Conservation (phyloP, 2,797 vertebrate species). For the Anas bahamensis region DNA sequence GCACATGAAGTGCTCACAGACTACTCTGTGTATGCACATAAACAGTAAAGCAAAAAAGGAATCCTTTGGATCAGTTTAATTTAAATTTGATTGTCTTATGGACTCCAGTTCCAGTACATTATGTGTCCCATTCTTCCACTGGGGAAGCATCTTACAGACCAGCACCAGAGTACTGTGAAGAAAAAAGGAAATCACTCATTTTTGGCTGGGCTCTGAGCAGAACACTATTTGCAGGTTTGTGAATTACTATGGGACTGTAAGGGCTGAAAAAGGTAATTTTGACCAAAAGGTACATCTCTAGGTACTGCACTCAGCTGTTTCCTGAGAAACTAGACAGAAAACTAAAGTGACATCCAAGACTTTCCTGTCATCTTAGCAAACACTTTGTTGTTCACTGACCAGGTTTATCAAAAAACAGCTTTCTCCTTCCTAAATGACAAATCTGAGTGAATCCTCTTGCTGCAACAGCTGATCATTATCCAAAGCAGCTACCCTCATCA, state of each 20-base stretch:
- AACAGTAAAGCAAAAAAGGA: not conserved
- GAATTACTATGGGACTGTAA: conserved; percentile 3
- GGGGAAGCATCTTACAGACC: not conserved
- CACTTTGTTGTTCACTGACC: not conserved
- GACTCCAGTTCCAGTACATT: not conserved
- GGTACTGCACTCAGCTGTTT: not conserved
- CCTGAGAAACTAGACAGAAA: not conserved
- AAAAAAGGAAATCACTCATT: conserved; percentile 41
- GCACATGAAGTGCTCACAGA: not conserved
- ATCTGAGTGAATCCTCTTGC: not conserved
- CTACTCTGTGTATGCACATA: not conserved
- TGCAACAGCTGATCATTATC: conserved; percentile 40
- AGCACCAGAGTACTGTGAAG: not conserved
- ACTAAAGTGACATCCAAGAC: not conserved
- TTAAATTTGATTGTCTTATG: not conserved
- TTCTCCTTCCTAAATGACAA: conserved; percentile 13
- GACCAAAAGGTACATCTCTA: not conserved
- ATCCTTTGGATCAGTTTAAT: not conserved
- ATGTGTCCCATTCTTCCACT: not conserved
- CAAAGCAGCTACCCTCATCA: conserved; percentile 22
- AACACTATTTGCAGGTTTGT: conserved; percentile 21
- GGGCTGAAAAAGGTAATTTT: not conserved
- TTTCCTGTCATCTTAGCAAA: not conserved
- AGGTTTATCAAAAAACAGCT: not conserved
- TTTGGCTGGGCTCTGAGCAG: conserved; percentile 17